Base-by-base conservation (phyloP, 2,888 invertebrate genomes). In the Xanthorhoe spadicearia region DNA sequence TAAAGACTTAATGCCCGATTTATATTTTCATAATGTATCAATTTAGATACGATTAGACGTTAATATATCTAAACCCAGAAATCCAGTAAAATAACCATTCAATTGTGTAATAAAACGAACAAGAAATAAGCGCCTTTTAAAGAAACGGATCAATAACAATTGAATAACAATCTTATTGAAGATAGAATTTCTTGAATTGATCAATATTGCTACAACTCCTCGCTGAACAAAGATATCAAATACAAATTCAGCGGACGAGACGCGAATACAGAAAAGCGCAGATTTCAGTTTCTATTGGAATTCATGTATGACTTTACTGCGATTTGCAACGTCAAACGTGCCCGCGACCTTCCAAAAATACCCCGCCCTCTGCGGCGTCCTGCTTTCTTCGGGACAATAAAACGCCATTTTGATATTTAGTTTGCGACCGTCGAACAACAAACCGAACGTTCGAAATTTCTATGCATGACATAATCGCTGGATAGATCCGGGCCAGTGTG, bases 381-480 rank as follows among this genome's bases (percentile, higher is more conserved):
- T 74, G 77, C 79, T 80, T 80, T 82, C 81, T 80, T 74, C 79
- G 74, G 74, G 78, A 84, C 83, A 84, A 84, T 83, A 84, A 84
- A 85, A 82, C 77, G 77, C 76, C 76, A 83, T 80, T 83, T 77
- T 74, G 68, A 81, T 83, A 79, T 84, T 75, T 81, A 81, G 81
- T 83, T 81, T 78, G 78, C 72, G 80, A 83, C 78, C 78, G 82
- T 80, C 79, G 82, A 85, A 86, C 83, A 89, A 87, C 80, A 86
- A 85, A 87, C 84, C 80, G 80, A 64, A 80, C 76, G 79, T 82
- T 83, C 77, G 78, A 79, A 84, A 88, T 85, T 80, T 84, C 82
- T 83, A 80, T 83, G 88, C 87, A 90, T 93, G 92, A 93, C 92
- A 92, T 90, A 92, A 93, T 90, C 92, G 83, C 88, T 82, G 75